A percentile compares a stretch with the other conserved stretches of the same genome.
Evolutionary conservation across 35 echinoderm and acorn worm genomes (phyloP).

Genomic region (Lytechinus variegatus): DNA sequence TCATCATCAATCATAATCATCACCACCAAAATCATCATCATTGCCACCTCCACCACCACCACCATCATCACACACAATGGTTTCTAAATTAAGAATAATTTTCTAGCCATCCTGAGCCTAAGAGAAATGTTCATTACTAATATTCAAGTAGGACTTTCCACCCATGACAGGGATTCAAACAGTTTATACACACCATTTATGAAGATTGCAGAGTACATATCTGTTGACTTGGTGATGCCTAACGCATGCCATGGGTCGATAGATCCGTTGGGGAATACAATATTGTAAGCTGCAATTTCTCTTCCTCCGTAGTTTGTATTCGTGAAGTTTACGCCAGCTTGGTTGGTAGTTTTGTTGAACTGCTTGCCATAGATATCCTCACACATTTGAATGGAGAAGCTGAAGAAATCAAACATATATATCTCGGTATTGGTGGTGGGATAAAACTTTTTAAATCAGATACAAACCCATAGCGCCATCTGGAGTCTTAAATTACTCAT

Average conservation of each 20-base stretch:
- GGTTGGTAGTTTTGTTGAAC: constrained; percentile 69
- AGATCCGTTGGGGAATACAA: constrained; percentile 89
- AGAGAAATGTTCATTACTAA: too few relatives aligned
- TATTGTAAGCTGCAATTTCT: constrained; percentile 67
- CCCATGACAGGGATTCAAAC: neutral
- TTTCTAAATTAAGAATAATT: too few relatives aligned
- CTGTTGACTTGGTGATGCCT: constrained; percentile 68
- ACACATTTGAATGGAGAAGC: constrained; percentile 84
- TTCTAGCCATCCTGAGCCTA: too few relatives aligned
- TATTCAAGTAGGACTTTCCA: neutral
- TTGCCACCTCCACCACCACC: neutral
- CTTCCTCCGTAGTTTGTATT: constrained; percentile 93
- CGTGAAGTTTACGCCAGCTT: constrained; percentile 64
- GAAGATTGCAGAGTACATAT: constrained; percentile 67
- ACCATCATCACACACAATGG: neutral
- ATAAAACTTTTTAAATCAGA: too few relatives aligned
- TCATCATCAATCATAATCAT: neutral
- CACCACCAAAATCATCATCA: too few relatives aligned
- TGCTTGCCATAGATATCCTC: constrained; percentile 77
- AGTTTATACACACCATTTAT: constrained; percentile 80
- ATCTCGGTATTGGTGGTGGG: neutral
- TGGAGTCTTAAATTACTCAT: too few relatives aligned
- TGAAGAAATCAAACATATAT: neutral
- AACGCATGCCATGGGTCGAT: constrained; percentile 95
- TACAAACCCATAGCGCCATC: too few relatives aligned